phyloP scores from a whole-genome alignment of 2,888 invertebrate genomes.

The Frankliniella intonsa region DNA sequence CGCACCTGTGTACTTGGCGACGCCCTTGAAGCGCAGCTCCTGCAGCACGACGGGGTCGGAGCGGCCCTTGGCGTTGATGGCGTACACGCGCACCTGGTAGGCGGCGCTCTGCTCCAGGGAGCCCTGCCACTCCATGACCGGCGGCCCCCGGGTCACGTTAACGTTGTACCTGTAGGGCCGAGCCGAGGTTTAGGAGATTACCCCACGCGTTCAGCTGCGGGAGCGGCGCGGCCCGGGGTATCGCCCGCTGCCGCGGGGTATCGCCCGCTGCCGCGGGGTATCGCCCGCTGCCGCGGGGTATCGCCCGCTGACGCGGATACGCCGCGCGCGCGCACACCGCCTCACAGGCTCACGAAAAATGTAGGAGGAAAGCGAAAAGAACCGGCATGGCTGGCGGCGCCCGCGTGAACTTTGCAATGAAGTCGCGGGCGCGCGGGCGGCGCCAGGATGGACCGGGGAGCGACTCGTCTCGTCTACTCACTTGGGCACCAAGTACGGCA shows the following conservation, averaged over 20 bases:
- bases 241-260: too few species aligned
- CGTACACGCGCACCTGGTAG: slow-evolving; percentile 74
- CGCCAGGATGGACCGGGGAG: not conserved
- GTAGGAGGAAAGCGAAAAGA: too few species aligned
- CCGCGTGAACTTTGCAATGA: too few species aligned
- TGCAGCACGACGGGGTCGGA: slow-evolving; percentile 79
- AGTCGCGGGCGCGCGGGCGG: too few species aligned
- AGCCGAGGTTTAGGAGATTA: too few species aligned
- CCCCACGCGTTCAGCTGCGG: too few species aligned
- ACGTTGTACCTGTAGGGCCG: slow-evolving; percentile 54
- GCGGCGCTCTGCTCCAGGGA: slow-evolving; percentile 65
- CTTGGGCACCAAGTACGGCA: slow-evolving; percentile 57
- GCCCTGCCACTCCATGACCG: slow-evolving; percentile 63
- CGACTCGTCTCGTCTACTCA: slow-evolving; percentile 41
- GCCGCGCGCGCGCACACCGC: too few species aligned
- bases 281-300: too few species aligned
- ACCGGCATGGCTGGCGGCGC: too few species aligned
- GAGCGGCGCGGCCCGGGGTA: not conserved
- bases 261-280: too few species aligned
- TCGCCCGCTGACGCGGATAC: too few species aligned
- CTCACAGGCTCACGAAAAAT: too few species aligned
- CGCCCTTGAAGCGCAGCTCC: slow-evolving; percentile 78
- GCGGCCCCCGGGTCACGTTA: slow-evolving; percentile 59
- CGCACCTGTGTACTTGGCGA: slow-evolving; percentile 80
- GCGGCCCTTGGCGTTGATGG: slow-evolving; percentile 80